Evolutionary conservation across 2,113 vertebrate species (phyloP), one percentile per base, ranked within the genome.

Genomic region (Phylloscopus whistleri): DNA sequence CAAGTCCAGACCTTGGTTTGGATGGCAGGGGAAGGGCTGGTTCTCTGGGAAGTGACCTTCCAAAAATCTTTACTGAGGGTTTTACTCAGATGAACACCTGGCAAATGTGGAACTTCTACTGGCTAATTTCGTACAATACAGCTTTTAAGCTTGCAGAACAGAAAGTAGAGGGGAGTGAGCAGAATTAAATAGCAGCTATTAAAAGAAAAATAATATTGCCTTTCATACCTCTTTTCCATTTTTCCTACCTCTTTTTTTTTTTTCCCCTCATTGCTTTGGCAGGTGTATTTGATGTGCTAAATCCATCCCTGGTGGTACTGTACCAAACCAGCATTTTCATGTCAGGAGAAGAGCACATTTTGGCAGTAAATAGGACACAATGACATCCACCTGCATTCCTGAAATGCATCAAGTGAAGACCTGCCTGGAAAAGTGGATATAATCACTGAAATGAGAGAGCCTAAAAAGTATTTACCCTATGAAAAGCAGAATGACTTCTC

Each of bases 181-280:
- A 92, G 84, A 87, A 31, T 91, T 87, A 91, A 95, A 93, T 49
- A 76, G 60, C 80, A 95, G 68, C 88, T 91, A 78, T 94, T 89
- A 84, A 84, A 92, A 70, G 31, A 92, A 82, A 85, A 87, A 80
- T 87, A 85, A 69, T 72, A 73, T 82, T 72, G 51, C 63, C 35
- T 93, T 93, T 92, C 56, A 59, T 70, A 31, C 9, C 7, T 56
- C 21, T 90, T 70, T 84, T 70, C 39, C 33, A 48, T 84, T 89
- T 90, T 95, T 80, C 69, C 56, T 77, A 28, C 53, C 13, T 51
- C 16, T 19, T 52, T 68, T 60, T 48, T 75, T 62, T 41, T 41
- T 41, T 1, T 0, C 16, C 21, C 16, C 16, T 64, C 35, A 53
- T 43, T 78, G 22, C 67, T 92, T 93, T 89, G 68, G 52, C 64